These are phyloP conservation scores for Thripadectes ignobilis DNA, from an alignment of 2,797 vertebrate species.

Conservation along the genomic window DNA sequence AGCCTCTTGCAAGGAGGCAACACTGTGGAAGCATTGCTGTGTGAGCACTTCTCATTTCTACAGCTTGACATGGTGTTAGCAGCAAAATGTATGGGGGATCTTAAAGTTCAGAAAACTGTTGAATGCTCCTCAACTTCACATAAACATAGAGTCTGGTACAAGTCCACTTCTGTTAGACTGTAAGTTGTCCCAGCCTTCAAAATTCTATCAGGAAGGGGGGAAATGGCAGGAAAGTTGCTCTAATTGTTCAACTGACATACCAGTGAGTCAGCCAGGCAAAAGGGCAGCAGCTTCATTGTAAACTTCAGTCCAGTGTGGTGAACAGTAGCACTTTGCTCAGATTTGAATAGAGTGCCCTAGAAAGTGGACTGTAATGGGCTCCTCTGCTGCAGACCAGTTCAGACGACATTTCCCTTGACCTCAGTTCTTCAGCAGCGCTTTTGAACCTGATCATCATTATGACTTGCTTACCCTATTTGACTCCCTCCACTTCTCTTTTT, in stretches of 20 bases:
- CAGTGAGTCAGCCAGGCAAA: neutral
- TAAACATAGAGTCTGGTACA: neutral
- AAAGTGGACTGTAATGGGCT: neutral
- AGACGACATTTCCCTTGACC: neutral
- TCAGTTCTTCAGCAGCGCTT: neutral
- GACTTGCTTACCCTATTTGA: neutral
- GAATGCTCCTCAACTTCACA: neutral
- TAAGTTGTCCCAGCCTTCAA: neutral
- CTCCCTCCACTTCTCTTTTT: neutral
- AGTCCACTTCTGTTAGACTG: neutral
- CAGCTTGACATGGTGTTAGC: neutral
- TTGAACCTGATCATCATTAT: neutral
- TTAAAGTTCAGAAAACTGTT: neutral
- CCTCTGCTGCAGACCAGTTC: neutral
- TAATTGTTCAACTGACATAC: neutral
- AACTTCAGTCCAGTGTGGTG: neutral
- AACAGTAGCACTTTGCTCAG: neutral
- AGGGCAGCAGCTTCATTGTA: neutral
- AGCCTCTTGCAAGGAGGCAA: neutral
- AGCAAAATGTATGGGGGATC: neutral
- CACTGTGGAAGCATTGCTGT: neutral
- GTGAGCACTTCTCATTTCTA: constrained; percentile 12
- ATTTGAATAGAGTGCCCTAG: neutral
- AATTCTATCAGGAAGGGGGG: rapidly evolving
- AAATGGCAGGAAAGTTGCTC: rapidly evolving